Conservation (phyloP, 2,113 vertebrate genomes). For the Zeus faber region DNA sequence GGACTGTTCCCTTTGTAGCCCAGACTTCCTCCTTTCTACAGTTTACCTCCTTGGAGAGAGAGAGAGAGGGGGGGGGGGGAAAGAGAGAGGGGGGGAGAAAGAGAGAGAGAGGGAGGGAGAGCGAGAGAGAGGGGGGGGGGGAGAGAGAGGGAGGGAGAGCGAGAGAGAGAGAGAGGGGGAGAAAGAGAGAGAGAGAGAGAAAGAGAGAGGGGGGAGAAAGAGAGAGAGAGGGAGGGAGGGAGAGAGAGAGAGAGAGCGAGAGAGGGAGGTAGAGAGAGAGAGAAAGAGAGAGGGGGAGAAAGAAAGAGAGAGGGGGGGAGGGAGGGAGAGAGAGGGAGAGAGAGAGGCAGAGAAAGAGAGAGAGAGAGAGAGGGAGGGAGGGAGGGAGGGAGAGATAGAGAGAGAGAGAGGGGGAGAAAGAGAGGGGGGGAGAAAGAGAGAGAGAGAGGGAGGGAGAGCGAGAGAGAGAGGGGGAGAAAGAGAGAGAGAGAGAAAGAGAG, state of each 20-base stretch:
- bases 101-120: background rate
- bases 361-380: slow-evolving; percentile 2
- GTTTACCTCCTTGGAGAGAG: too few relatives aligned
- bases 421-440: background rate
- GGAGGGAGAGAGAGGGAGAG: background rate
- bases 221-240: background rate
- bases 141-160: too few relatives aligned
- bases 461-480: too few relatives aligned
- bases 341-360: background rate
- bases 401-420: background rate
- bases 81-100: background rate
- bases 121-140: too few relatives aligned
- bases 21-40: too few relatives aligned
- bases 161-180: too few relatives aligned
- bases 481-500: too few relatives aligned
- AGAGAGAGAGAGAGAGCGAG: too few relatives aligned
- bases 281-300: background rate
- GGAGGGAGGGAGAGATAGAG: slow-evolving; percentile 8
- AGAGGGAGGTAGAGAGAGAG: slow-evolving; percentile 3
- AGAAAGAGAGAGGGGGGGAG: background rate
- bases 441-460: background rate
- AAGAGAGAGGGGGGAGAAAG: background rate
- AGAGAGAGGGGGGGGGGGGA: too few relatives aligned
- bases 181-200: background rate
- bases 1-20: too few relatives aligned